Base-by-base conservation (phyloP, 2,113 vertebrate genomes). In the Lethenteron camtschaticum region DNA sequence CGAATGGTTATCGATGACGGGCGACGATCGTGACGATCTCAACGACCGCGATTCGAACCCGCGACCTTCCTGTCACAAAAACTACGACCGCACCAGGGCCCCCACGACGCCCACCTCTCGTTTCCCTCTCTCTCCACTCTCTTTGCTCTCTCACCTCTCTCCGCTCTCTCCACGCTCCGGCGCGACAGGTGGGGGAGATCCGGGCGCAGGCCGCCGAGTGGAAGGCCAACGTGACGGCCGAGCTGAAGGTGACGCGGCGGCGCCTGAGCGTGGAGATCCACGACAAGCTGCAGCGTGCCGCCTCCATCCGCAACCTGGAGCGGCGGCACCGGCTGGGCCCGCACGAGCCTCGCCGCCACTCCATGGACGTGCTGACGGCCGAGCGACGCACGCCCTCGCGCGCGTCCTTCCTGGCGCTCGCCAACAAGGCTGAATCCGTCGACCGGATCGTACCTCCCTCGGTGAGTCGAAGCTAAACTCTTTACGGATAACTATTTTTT, bases 251-350 rank as follows among this genome's bases (percentile, higher is more conserved):
- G 79, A 99, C 94, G 1, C 83, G 92, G 8, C 77, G 94, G 57
- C 83, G 94, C 20, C 82, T 99, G 73, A 96, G 94, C 0, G 94
- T 99, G 68, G 94, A 99, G 81, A 90, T 99, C 73, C 95, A 96
- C 0, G 90, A 99, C 83, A 89, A 85, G 78, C 95, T 99, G 77
- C 90, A 96, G 78, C 81, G 94, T 0, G 94, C 94, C 41, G 88
- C 94, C 2, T 99, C 94, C 73, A 88, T 97, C 74, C 63, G 63
- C 8, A 66, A 24, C 63, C n/a, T 66, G n/a, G 63, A 66, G 8
- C 63, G 63, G 63, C 8, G 63, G 10, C 63, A 66, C 24, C 63
- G 63, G n/a, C 63, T 66, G 10, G 63, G n/a, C n/a, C 24, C 63
- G n/a, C 63, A 11, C 2, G n/a, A n/a, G 24, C 24, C 24, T n/a